phyloP scores from a whole-genome alignment of 2,797 vertebrate species.

The Neomorphus geoffroyi region DNA sequence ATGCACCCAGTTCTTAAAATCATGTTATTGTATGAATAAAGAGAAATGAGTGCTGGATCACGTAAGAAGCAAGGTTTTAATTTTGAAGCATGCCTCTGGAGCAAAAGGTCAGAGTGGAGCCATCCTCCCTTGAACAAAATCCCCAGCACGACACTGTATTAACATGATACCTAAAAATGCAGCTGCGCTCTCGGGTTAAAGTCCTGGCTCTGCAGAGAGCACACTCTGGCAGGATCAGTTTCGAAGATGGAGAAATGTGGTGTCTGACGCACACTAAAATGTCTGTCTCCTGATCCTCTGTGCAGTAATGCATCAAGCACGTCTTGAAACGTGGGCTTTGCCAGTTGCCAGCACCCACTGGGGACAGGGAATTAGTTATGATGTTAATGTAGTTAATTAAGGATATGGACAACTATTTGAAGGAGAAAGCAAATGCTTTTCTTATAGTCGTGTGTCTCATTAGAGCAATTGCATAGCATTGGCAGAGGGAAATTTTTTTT shows the following conservation, averaged over 20 bases:
- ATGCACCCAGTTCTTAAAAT: not conserved
- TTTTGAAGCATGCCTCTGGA: conserved; percentile 32
- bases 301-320: not conserved
- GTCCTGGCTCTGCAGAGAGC: conserved; percentile 51
- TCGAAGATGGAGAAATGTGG: conserved; percentile 60
- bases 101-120: conserved; percentile 34
- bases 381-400: not conserved
- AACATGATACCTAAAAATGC: conserved; percentile 63
- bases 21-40: not conserved
- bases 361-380: not conserved
- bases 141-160: conserved; percentile 17
- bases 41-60: not conserved
- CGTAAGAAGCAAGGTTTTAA: conserved; percentile 13
- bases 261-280: conserved; percentile 42
- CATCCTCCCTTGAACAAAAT: conserved; percentile 47
- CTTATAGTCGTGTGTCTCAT: not conserved
- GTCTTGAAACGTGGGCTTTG: not conserved
- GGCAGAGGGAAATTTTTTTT: not conserved
- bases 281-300: conserved; percentile 31
- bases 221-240: conserved; percentile 55
- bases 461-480: not conserved
- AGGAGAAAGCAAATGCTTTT: conserved; percentile 43
- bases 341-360: not conserved
- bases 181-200: conserved; percentile 48
- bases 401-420: not conserved